A percentile compares a stretch with the other conserved stretches of the same genome.
Conservation (phyloP, 1,140 invertebrate species). For the Calycopis cecrops region DNA sequence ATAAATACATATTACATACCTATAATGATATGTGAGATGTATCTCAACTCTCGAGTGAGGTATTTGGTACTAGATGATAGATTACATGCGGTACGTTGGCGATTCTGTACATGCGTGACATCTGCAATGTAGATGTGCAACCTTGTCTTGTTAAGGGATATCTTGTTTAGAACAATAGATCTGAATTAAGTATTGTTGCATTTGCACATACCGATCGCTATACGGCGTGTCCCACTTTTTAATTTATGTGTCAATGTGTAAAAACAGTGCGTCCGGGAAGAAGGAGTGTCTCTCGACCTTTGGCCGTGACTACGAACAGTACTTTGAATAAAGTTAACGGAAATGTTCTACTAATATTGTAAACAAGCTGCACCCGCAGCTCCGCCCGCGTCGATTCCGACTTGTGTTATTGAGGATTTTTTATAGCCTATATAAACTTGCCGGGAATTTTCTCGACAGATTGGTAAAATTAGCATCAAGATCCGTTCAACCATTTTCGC, state of each 20-base stretch:
- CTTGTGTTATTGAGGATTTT: too few species aligned
- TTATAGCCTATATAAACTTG: too few species aligned
- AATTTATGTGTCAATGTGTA: background rate
- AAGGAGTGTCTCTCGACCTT: background rate
- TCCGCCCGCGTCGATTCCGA: too few species aligned
- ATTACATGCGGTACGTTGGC: conserved; percentile 12
- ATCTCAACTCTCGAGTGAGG: too few species aligned
- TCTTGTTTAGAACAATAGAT: conserved; percentile 29
- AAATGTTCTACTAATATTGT: too few species aligned
- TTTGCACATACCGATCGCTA: conserved; percentile 3
- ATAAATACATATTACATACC: too few species aligned
- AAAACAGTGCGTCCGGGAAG: background rate
- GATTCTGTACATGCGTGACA: conserved; percentile 29
- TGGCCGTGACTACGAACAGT: background rate
- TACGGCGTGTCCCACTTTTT: background rate
- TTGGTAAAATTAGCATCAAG: too few species aligned
- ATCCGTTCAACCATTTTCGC: too few species aligned
- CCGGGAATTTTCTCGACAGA: too few species aligned
- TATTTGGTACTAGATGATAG: too few species aligned
- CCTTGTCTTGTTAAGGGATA: conserved; percentile 39
- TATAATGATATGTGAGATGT: too few species aligned
- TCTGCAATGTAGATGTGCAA: conserved; percentile 40
- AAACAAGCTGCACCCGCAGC: too few species aligned
- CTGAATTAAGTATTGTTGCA: conserved; percentile 2
- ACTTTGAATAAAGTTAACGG: background rate